These are phyloP conservation scores for Chondrilla cf. caribensis DNA, from an alignment of 37 sponge, comb jelly and placozoan species.

Conservation along the genomic window DNA sequence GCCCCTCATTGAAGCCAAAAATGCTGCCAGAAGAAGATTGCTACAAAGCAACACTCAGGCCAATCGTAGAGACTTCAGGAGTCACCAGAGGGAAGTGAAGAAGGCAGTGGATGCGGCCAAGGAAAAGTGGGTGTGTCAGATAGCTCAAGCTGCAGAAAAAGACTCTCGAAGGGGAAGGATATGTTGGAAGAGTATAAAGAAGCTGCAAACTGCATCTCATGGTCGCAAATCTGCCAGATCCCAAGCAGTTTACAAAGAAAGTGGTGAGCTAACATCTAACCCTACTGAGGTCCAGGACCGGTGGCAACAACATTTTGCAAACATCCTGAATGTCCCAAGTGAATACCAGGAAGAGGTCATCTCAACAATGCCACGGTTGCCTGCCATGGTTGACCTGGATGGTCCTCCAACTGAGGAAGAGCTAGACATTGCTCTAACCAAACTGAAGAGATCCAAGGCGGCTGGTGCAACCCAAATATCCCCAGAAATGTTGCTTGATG, in stretches of 20 bases:
- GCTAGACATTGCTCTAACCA: neutral
- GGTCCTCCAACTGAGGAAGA: constrained; percentile 34
- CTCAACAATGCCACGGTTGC: neutral
- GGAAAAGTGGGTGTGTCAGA: constrained; percentile 21
- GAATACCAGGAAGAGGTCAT: constrained; percentile 5
- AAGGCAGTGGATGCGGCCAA: constrained; percentile 35
- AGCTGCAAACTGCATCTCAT: constrained; percentile 22
- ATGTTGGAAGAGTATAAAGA: constrained; percentile 36
- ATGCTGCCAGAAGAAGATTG: constrained; percentile 15
- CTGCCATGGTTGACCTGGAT: constrained; percentile 19
- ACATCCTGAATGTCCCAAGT: constrained; percentile 12
- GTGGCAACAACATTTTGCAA: constrained; percentile 22
- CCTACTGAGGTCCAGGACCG: neutral
- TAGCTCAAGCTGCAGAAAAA: constrained; percentile 17
- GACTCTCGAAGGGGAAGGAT: constrained; percentile 2
- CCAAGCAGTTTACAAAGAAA: neutral
- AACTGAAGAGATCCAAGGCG: constrained; percentile 39
- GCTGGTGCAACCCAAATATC: constrained; percentile 27
- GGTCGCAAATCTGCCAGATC: constrained; percentile 11
- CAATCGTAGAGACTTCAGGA: constrained; percentile 14
- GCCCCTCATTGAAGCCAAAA: constrained; percentile 41
- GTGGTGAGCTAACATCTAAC: neutral
- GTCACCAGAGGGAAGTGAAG: constrained; percentile 35
- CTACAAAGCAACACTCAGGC: constrained; percentile 10
- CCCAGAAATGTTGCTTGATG: constrained; percentile 20